Percentiles rank a stretch among this genome's conserved stretches.
phyloP scores from a whole-genome alignment of 2,113 vertebrate genomes.

The Daphoenositta chrysoptera region DNA sequence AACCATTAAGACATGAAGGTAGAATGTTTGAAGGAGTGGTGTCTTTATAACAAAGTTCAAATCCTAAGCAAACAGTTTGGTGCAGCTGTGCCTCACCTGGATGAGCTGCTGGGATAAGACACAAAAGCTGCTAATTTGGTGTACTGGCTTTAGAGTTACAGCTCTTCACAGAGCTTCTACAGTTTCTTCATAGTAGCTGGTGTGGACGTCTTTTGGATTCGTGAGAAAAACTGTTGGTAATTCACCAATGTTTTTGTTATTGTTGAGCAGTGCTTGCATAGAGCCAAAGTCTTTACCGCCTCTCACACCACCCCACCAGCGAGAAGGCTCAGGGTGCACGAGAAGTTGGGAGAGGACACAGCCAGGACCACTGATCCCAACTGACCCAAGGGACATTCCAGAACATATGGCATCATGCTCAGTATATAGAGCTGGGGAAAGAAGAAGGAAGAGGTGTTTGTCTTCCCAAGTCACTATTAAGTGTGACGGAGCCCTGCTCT shows the following conservation, averaged over 20 bases:
- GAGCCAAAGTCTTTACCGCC: not conserved
- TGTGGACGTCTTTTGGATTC: not conserved
- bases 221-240: not conserved
- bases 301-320: not conserved
- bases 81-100: not conserved
- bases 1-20: rapidly evolving
- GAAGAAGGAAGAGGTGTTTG: not conserved
- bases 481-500: not conserved
- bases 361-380: not conserved
- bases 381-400: not conserved
- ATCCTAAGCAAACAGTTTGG: not conserved
- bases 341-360: not conserved
- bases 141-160: not conserved
- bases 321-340: rapidly evolving
- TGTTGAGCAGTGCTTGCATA: not conserved
- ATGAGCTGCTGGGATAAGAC: not conserved
- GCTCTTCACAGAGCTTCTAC: no score
- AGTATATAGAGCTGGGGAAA: not conserved
- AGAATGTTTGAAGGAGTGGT: not conserved
- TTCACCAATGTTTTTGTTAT: not conserved
- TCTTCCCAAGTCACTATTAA: not conserved
- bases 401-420: not conserved
- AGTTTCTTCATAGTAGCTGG: not conserved
- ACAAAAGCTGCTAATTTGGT: not conserved
- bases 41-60: not conserved